Evolutionary conservation across 2,888 invertebrate genomes (phyloP), one percentile per base, ranked within the genome.

Genomic region (Abrostola triplasia): DNA sequence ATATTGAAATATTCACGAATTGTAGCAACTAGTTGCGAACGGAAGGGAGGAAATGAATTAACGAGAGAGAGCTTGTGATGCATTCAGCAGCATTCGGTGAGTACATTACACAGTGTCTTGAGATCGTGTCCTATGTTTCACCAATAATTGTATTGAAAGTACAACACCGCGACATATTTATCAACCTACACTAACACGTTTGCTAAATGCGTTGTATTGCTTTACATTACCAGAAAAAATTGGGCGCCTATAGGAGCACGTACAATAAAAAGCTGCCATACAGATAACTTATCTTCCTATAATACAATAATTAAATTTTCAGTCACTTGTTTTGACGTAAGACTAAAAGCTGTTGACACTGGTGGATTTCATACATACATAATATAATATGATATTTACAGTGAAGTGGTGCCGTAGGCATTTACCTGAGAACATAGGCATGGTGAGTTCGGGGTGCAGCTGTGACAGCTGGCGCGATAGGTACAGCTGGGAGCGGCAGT

Each of bases 391-490:
- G 41, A 6, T 10, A n/a, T 41, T n/a, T 5, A 5, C 41, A n/a
- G 5, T 10, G 6, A n/a, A 10, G 41, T 11, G n/a, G 41, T 41
- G 5, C 36, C 12, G 1, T 5, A 40, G 10, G 8, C 4, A 6
- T 91, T 94, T 91, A 99, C 99, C 99, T 86, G 99, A 99, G 94
- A 99, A 99, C 96, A 99, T 99, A 0, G 99, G 99, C 99, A 99
- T 99, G 36, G 99, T 99, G 47, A 99, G 96, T 87, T 99, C 99
- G 0, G 99, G 99, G 87, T 99, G 99, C 36, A 99, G 95, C 77
- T 98, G 97, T 0, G 99, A 98, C 82, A 99, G 95, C 87, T 99
- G 99, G 48, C 98, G 96, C 0, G 99, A 99, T 40, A 99, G 95
- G 88, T 98, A 98, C 82, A 98, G 96, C 92, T 99, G 99, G 44